Percentiles rank a stretch among this genome's conserved stretches.
These are phyloP conservation scores for Lycaena phlaeas DNA, from an alignment of 2,888 invertebrate species.

Conservation along the genomic window DNA sequence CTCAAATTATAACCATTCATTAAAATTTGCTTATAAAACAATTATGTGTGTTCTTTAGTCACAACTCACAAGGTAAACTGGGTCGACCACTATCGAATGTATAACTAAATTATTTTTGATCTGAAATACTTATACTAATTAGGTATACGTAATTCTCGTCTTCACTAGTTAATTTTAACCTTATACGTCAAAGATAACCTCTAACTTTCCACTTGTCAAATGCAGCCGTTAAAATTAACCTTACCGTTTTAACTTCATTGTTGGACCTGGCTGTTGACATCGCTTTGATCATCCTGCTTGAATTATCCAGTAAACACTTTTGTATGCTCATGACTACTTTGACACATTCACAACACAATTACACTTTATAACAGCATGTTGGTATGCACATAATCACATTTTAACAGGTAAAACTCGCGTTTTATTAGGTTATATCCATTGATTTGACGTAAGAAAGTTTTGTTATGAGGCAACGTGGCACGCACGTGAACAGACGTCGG, in stretches of 20 bases:
- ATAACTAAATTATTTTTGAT: no score
- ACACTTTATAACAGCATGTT: slow-evolving; percentile 38
- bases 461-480: slow-evolving; percentile 25
- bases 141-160: no score
- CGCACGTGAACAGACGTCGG: slow-evolving; percentile 30
- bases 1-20: no score
- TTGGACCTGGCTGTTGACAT: slow-evolving; percentile 62
- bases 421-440: slow-evolving; percentile 71
- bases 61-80: no score
- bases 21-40: no score
- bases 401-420: slow-evolving; percentile 37
- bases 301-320: slow-evolving; percentile 68
- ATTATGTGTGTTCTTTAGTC: no score
- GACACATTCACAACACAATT: slow-evolving; percentile 38
- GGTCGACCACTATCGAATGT: no score
- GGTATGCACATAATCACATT: slow-evolving; percentile 46
- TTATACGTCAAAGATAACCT: slow-evolving; percentile 22
- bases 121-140: no score
- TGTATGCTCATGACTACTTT: slow-evolving; percentile 60
- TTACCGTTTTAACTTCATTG: slow-evolving; percentile 61
- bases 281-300: slow-evolving; percentile 68
- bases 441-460: slow-evolving; percentile 72
- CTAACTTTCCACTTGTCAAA: slow-evolving; percentile 17
- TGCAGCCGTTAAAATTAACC: slow-evolving; percentile 20
- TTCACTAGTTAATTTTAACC: slow-evolving; percentile 10